Evolutionary conservation across 2,797 vertebrate genomes (phyloP).

Genomic region (Urocyon cinereoargenteus): DNA sequence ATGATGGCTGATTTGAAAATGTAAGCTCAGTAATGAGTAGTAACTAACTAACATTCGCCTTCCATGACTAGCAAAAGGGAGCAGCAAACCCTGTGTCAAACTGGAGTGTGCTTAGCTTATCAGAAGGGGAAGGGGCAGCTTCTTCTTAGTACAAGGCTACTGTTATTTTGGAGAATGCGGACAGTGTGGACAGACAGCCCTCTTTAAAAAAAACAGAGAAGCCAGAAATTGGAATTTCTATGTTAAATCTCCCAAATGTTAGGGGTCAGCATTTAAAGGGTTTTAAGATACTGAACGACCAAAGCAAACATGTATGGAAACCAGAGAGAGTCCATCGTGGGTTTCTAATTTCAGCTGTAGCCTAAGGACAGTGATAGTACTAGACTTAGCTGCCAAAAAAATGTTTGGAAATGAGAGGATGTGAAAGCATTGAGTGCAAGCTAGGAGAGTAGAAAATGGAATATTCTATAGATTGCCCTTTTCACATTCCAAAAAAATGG

Average conservation of each 20-base stretch:
- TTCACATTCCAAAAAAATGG: neutral
- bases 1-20: neutral
- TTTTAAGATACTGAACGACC: neutral
- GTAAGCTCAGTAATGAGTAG: neutral
- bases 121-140: neutral
- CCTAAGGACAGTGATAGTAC: neutral
- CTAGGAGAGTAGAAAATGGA: neutral
- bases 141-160: neutral
- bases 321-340: neutral
- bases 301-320: neutral
- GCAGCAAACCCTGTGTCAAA: neutral
- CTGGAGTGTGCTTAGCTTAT: neutral
- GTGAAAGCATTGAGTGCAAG: neutral
- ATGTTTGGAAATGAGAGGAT: neutral
- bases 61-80: neutral
- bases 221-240: neutral
- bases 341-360: neutral
- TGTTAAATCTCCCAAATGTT: neutral
- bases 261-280: neutral
- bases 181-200: neutral
- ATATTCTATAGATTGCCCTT: neutral
- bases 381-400: neutral
- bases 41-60: neutral
- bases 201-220: neutral
- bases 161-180: neutral